Evolutionary conservation across 2,797 vertebrate species (phyloP).

Genomic region (Buceros bicornis): DNA sequence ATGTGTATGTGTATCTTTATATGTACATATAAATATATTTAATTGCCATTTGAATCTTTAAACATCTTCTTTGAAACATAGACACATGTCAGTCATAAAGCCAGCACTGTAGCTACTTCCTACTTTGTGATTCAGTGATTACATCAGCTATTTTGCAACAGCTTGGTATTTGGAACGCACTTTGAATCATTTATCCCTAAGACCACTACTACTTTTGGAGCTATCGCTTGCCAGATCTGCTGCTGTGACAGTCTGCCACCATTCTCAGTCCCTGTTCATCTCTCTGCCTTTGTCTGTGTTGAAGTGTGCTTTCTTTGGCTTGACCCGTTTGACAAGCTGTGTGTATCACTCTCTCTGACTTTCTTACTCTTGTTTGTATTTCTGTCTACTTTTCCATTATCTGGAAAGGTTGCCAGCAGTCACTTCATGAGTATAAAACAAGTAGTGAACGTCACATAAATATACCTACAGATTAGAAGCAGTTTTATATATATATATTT

Average conservation of each 20-base stretch:
- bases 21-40: background rate
- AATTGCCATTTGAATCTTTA: background rate
- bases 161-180: background rate
- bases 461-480: background rate
- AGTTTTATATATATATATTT: background rate
- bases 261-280: background rate
- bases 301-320: background rate
- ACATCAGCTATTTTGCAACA: background rate
- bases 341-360: background rate
- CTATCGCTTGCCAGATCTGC: background rate
- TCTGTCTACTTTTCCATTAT: background rate
- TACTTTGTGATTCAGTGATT: constrained; percentile 4
- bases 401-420: background rate
- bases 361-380: background rate
- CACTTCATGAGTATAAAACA: background rate
- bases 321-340: background rate
- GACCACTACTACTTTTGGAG: background rate
- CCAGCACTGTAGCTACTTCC: background rate
- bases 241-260: constrained; percentile 44
- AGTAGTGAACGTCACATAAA: background rate
- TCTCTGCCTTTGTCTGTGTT: background rate
- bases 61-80: background rate
- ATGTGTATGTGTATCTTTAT: background rate
- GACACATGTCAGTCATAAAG: background rate
- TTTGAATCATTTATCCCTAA: constrained; percentile 28